phyloP scores from a whole-genome alignment of 2,797 vertebrate species.

The Mus spretus region DNA sequence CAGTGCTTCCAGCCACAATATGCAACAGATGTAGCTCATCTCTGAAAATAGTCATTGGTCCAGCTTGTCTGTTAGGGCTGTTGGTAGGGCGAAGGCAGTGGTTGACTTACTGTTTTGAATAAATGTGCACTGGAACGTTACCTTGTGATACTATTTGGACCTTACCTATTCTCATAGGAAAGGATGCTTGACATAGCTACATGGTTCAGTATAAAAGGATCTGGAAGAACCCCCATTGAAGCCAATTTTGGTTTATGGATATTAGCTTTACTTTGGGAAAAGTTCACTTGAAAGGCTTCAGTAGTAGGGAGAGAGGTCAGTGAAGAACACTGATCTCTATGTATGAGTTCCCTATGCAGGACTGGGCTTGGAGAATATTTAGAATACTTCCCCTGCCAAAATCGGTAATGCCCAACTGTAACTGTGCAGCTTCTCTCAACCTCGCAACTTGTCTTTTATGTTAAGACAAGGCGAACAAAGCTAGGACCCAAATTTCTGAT shows the following conservation, averaged over 20 bases:
- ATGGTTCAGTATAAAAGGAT: slow-evolving; percentile 41
- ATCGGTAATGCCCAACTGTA: slow-evolving; percentile 14
- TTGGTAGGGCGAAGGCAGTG: slow-evolving; percentile 76
- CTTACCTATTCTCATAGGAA: slow-evolving; percentile 83
- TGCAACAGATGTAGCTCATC: slow-evolving; percentile 72
- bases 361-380: slow-evolving; percentile 44
- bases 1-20: slow-evolving; percentile 20
- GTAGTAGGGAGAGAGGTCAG: not conserved
- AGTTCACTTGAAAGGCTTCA: not conserved
- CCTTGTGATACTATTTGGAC: slow-evolving; percentile 80
- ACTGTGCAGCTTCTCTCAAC: not conserved
- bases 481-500: not conserved
- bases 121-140: slow-evolving; percentile 64
- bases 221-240: not conserved
- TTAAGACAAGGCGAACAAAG: slow-evolving; percentile 34
- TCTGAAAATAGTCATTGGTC: slow-evolving; percentile 59
- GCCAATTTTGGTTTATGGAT: slow-evolving; percentile 34
- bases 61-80: slow-evolving; percentile 81
- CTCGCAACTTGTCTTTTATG: slow-evolving; percentile 33
- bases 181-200: slow-evolving; percentile 71
- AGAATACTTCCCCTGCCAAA: slow-evolving; percentile 41
- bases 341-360: not conserved
- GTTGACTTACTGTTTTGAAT: slow-evolving; percentile 81
- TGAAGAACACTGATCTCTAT: slow-evolving; percentile 12
- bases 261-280: not conserved